Conservation (phyloP, 2,888 invertebrate species). For the Steinernema scapterisci region DNA sequence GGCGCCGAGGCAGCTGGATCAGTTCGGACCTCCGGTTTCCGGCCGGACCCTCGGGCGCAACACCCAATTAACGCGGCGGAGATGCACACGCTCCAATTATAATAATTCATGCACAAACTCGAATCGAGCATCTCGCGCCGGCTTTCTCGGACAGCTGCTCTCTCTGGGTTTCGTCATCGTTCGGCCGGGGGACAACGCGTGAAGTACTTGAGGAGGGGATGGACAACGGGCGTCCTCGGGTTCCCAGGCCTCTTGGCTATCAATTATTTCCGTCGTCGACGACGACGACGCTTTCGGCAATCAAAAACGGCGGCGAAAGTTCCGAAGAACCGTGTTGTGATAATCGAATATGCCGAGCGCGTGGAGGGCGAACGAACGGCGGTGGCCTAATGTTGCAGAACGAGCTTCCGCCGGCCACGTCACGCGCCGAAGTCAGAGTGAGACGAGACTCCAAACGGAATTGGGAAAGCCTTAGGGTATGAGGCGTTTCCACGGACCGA, state of each 20-base stretch:
- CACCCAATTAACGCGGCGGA: slow-evolving; percentile 11
- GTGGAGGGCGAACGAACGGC: no score
- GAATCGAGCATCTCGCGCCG: not conserved
- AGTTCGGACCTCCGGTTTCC: not conserved
- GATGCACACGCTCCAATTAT: slow-evolving; percentile 9
- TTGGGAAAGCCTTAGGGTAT: not conserved
- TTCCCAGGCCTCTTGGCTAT: not conserved
- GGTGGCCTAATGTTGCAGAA: not conserved
- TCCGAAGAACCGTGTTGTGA: not conserved
- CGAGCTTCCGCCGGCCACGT: not conserved
- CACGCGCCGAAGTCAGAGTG: not conserved
- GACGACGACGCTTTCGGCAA: not conserved
- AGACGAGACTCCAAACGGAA: not conserved
- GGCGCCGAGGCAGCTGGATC: no score
- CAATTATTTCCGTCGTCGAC: slow-evolving; percentile 7
- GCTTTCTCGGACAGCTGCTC: not conserved
- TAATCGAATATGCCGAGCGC: no score
- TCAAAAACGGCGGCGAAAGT: not conserved
- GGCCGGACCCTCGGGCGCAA: not conserved
- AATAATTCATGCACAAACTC: slow-evolving; percentile 30
- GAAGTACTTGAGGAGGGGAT: not conserved
- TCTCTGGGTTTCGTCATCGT: not conserved
- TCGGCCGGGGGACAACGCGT: not conserved
- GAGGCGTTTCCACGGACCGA: no score
- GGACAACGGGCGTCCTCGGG: not conserved